Conservation (phyloP, 2,797 vertebrate species). For the Xenopus petersii region DNA sequence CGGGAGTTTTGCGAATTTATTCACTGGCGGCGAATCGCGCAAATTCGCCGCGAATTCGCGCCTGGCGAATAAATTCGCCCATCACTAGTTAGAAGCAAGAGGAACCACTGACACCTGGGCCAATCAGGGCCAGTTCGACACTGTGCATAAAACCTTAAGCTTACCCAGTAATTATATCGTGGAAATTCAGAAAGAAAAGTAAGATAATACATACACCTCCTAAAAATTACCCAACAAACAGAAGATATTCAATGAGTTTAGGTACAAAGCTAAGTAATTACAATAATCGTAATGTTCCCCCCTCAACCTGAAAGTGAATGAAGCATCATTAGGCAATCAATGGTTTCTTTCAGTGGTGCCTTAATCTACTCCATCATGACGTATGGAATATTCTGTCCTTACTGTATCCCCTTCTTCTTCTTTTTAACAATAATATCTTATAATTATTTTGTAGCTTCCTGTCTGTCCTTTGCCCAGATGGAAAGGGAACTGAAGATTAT, state of each 20-base stretch:
- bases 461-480: background rate
- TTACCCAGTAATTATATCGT: too few relatives aligned
- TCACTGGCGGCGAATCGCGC: too few relatives aligned
- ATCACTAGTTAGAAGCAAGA: too few relatives aligned
- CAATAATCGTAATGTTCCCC: background rate
- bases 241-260: background rate
- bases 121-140: too few relatives aligned
- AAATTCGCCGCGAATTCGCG: too few relatives aligned
- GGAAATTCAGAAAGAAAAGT: too few relatives aligned
- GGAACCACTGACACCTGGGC: too few relatives aligned
- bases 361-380: background rate
- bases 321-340: background rate
- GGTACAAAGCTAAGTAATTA: background rate
- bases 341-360: background rate
- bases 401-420: background rate
- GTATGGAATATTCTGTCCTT: background rate
- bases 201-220: too few relatives aligned
- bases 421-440: slow-evolving; percentile 4
- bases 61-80: too few relatives aligned
- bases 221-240: background rate
- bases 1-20: too few relatives aligned
- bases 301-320: background rate
- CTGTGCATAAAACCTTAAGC: too few relatives aligned
- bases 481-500: background rate
- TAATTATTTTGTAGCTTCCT: background rate